Percentiles rank a stretch among this genome's conserved stretches.
Conservation (phyloP, 2,113 vertebrate genomes). For the Equus przewalskii region DNA sequence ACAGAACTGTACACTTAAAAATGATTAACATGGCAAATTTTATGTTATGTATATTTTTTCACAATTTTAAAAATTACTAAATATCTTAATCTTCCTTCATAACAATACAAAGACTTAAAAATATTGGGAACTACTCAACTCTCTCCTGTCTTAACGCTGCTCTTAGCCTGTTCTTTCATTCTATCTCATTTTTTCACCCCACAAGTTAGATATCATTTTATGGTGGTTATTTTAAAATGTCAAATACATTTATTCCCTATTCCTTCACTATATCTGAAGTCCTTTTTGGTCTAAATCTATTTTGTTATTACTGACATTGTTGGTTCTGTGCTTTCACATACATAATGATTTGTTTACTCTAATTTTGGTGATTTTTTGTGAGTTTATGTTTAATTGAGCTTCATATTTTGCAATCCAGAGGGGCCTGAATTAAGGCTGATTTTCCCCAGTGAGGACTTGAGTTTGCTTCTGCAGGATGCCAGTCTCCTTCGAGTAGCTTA, state of each 20-base stretch:
- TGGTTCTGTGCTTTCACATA: not conserved
- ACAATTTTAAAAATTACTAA: not conserved
- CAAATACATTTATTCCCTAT: not conserved
- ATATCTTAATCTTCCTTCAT: not conserved
- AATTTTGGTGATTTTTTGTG: not conserved
- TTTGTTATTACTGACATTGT: not conserved
- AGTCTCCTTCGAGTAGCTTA: not conserved
- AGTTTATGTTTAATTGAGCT: not conserved
- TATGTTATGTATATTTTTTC: not conserved
- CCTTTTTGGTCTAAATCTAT: not conserved
- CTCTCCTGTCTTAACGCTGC: not conserved
- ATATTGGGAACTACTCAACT: not conserved
- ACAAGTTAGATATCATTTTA: not conserved
- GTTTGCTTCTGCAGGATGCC: not conserved
- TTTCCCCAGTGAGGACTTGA: not conserved
- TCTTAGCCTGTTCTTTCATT: not conserved
- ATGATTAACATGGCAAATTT: not conserved
- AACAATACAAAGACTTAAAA: not conserved
- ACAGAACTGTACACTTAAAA: too few species aligned
- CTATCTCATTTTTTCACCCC: not conserved
- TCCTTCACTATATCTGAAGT: not conserved
- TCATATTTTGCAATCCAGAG: not conserved
- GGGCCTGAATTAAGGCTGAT: not conserved
- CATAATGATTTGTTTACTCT: not conserved
- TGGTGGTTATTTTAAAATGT: not conserved